Conservation (phyloP, 1,140 invertebrate species). For the Anastrepha obliqua region DNA sequence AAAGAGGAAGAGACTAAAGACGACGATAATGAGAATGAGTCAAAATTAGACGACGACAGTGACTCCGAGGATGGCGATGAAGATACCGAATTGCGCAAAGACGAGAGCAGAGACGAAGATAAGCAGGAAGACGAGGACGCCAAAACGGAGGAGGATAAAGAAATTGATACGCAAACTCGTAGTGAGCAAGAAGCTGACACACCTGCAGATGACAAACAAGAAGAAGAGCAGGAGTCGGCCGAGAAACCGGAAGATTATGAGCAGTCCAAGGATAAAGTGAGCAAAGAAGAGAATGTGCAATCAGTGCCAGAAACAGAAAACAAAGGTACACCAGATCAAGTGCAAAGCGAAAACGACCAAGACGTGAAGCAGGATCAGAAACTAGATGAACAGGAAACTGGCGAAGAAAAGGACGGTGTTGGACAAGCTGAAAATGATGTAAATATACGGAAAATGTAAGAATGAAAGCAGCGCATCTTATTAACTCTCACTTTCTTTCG, state of each 20-base stretch:
- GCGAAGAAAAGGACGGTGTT: slow-evolving; percentile 79
- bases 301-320: slow-evolving; percentile 75
- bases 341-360: slow-evolving; percentile 64
- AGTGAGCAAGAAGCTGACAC: slow-evolving; percentile 64
- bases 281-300: slow-evolving; percentile 77
- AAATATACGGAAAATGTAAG: slow-evolving; percentile 61
- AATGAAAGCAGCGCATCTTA: neutral
- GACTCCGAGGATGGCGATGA: slow-evolving; percentile 70
- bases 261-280: slow-evolving; percentile 80
- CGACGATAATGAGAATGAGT: slow-evolving; percentile 74
- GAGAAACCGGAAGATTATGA: slow-evolving; percentile 79
- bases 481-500: neutral
- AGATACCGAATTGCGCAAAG: slow-evolving; percentile 67
- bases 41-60: slow-evolving; percentile 75
- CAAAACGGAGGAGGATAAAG: slow-evolving; percentile 76
- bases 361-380: slow-evolving; percentile 71
- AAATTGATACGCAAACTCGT: slow-evolving; percentile 74
- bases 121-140: slow-evolving; percentile 75
- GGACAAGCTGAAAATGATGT: slow-evolving; percentile 80
- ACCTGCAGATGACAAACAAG: slow-evolving; percentile 64
- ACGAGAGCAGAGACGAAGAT: slow-evolving; percentile 73
- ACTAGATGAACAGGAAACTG: slow-evolving; percentile 73
- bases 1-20: slow-evolving; percentile 73
- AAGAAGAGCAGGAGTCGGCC: slow-evolving; percentile 67
- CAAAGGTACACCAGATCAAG: slow-evolving; percentile 70